These are phyloP conservation scores for Pelobates cultripes DNA, from an alignment of 2,797 vertebrate genomes.

Conservation along the genomic window DNA sequence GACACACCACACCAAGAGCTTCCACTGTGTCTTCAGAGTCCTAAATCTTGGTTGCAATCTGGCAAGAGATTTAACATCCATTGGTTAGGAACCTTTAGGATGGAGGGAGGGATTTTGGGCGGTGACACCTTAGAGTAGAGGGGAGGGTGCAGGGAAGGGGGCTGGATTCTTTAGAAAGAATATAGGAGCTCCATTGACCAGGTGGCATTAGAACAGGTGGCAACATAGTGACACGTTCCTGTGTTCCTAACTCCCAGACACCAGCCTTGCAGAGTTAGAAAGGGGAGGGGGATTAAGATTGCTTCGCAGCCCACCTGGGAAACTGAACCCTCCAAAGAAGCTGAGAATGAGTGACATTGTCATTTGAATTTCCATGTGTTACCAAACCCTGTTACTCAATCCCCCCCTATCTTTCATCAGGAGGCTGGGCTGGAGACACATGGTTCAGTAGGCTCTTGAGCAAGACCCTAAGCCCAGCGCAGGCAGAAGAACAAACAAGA, in stretches of 20 bases:
- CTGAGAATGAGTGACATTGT: slow-evolving; percentile 65
- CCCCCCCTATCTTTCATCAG: slow-evolving; percentile 16
- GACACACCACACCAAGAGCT: slow-evolving; percentile 41
- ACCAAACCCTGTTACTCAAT: slow-evolving; percentile 54
- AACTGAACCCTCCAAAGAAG: slow-evolving; percentile 56
- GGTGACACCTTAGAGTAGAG: slow-evolving; percentile 1
- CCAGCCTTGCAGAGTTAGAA: not conserved
- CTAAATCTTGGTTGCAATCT: slow-evolving; percentile 67
- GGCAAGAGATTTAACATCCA: slow-evolving; percentile 62
- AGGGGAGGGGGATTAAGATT: not conserved
- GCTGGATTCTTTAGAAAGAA: not conserved
- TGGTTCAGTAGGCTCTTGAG: not conserved
- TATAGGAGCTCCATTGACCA: slow-evolving; percentile 72
- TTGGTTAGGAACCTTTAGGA: slow-evolving; percentile 59
- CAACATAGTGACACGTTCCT: slow-evolving; percentile 11
- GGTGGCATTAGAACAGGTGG: slow-evolving; percentile 88
- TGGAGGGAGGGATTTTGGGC: slow-evolving; percentile 8
- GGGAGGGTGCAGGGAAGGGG: slow-evolving; percentile 57
- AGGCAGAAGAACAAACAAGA: slow-evolving; percentile 11
- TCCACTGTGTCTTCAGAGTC: slow-evolving; percentile 37
- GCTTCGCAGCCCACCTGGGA: slow-evolving; percentile 48
- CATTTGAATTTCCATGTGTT: slow-evolving; percentile 57
- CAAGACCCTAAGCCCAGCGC: slow-evolving; percentile 4
- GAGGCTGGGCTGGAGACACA: not conserved
- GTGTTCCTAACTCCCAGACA: not conserved